Conservation (phyloP, 2,888 invertebrate species). For the Heteromurus nitidus region DNA sequence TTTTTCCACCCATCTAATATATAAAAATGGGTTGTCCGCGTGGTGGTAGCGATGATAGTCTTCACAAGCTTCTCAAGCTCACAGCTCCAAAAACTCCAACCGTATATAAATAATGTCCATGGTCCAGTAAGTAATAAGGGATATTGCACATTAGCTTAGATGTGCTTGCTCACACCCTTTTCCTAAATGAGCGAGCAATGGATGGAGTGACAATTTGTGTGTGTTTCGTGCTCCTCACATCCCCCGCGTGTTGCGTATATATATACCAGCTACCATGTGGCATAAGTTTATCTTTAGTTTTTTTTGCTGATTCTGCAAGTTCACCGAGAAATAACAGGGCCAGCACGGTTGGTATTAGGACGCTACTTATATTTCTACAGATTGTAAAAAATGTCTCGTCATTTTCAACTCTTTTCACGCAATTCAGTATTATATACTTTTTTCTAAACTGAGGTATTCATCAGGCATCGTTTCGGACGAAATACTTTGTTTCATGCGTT, state of each 20-base stretch:
- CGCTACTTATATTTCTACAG: too few relatives aligned
- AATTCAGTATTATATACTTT: too few relatives aligned
- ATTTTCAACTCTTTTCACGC: too few relatives aligned
- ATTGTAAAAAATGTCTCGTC: too few relatives aligned
- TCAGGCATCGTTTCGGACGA: too few relatives aligned
- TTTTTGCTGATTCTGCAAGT: constrained; percentile 42
- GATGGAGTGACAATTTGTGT: constrained; percentile 41
- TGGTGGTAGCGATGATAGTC: constrained; percentile 12
- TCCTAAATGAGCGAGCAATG: constrained; percentile 50
- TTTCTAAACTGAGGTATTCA: too few relatives aligned
- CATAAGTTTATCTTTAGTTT: constrained; percentile 19
- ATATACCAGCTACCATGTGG: constrained; percentile 1
- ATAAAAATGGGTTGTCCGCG: constrained; percentile 40
- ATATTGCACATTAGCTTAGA: constrained; percentile 42
- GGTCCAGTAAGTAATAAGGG: constrained; percentile 38
- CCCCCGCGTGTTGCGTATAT: too few relatives aligned
- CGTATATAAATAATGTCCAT: constrained; percentile 48
- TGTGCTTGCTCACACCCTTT: constrained; percentile 47
- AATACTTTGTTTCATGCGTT: too few relatives aligned
- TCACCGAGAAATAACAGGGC: constrained; percentile 20
- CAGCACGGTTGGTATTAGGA: constrained; percentile 44
- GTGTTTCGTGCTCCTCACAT: not conserved
- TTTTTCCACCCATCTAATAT: constrained; percentile 25
- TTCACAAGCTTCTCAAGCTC: too few relatives aligned
- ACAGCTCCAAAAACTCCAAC: too few relatives aligned